A percentile compares a stretch with the other conserved stretches of the same genome.
These are phyloP conservation scores for Mobula hypostoma DNA, from an alignment of 2,113 vertebrate species.

Conservation along the genomic window DNA sequence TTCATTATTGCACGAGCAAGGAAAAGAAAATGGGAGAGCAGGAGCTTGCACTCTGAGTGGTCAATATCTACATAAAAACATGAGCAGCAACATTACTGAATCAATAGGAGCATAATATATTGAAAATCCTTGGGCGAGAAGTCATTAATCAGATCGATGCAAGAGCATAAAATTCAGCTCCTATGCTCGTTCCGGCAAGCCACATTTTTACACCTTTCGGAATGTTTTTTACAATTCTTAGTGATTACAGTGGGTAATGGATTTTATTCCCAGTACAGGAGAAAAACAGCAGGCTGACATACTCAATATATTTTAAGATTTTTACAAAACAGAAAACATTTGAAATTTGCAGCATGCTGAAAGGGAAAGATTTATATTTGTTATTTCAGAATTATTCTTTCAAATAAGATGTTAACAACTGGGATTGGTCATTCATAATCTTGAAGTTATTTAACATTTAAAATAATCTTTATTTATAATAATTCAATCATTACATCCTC, in stretches of 20 bases:
- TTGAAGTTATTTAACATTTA: not conserved
- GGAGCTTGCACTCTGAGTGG: not conserved
- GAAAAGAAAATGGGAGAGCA: constrained; percentile 1
- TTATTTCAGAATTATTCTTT: not conserved
- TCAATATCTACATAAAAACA: constrained; percentile 11
- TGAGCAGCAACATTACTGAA: constrained; percentile 1
- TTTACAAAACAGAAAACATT: constrained; percentile 9
- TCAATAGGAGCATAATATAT: constrained; percentile 21
- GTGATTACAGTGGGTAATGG: not conserved
- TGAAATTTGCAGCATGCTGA: not conserved
- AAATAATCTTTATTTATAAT: not conserved
- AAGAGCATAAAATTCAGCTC: not conserved
- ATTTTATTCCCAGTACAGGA: not conserved
- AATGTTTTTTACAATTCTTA: not conserved
- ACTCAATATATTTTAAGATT: not conserved
- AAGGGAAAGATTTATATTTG: not conserved
- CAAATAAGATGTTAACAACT: not conserved
- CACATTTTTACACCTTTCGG: not conserved
- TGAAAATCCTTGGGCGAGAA: constrained; percentile 9
- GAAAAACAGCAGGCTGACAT: not conserved
- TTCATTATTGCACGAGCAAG: not conserved
- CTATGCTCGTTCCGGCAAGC: not conserved
- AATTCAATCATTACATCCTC: not conserved
- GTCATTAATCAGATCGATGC: not conserved
- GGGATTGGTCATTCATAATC: not conserved